Percentiles rank a stretch among this genome's conserved stretches.
Evolutionary conservation across 2,888 invertebrate species (phyloP).

Genomic region (Argyra leucocephala): DNA sequence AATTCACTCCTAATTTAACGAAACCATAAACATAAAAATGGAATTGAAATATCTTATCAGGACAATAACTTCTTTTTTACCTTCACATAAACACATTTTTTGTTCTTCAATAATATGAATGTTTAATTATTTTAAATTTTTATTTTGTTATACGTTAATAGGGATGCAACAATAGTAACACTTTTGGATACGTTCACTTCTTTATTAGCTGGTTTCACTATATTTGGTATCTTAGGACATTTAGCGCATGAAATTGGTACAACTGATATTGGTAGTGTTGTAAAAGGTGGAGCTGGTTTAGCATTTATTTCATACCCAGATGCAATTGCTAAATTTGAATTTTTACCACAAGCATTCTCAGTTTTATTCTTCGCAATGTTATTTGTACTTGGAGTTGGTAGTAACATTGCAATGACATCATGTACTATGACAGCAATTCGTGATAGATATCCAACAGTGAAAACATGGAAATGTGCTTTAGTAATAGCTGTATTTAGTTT

Average conservation of each 20-base stretch:
- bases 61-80: neutral
- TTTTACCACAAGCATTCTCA: slow-evolving; percentile 49
- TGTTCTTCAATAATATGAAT: neutral
- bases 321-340: slow-evolving; percentile 48
- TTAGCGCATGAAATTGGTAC: slow-evolving; percentile 47
- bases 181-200: slow-evolving; percentile 50
- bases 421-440: slow-evolving; percentile 45
- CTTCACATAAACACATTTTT: neutral
- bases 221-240: slow-evolving; percentile 50
- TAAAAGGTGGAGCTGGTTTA: slow-evolving; percentile 47
- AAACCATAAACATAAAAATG: no score
- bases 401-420: slow-evolving; percentile 45
- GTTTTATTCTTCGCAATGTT: slow-evolving; percentile 51
- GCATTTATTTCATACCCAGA: slow-evolving; percentile 53
- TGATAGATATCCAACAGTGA: slow-evolving; percentile 44
- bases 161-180: slow-evolving; percentile 51
- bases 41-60: no score
- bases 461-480: slow-evolving; percentile 48
- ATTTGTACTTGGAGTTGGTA: slow-evolving; percentile 48
- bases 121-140: neutral
- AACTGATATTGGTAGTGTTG: slow-evolving; percentile 45
- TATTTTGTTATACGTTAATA: no score
- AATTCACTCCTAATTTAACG: no score
- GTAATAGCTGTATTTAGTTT: slow-evolving; percentile 46
- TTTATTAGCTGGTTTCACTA: slow-evolving; percentile 49